Conservation (phyloP, 2,113 vertebrate species). For the Dermatemys mawii region DNA sequence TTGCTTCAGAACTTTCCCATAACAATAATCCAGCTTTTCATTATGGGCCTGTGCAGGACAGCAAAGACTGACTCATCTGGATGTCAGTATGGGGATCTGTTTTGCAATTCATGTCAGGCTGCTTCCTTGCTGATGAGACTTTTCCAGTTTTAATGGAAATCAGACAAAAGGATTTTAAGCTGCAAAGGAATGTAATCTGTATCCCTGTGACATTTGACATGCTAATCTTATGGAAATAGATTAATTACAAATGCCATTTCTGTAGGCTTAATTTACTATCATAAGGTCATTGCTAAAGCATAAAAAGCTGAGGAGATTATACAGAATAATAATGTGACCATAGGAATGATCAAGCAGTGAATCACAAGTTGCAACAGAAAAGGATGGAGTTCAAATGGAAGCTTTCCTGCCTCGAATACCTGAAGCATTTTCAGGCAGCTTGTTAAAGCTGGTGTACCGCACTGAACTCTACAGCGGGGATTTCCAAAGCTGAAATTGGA, state of each 20-base stretch:
- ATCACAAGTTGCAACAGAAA: neutral
- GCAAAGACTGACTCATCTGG: neutral
- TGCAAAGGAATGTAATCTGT: constrained; percentile 50
- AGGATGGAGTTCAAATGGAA: neutral
- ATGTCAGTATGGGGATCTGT: neutral
- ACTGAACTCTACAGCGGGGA: fast-evolving
- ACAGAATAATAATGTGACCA: constrained; percentile 45
- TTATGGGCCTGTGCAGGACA: neutral
- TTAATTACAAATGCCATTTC: constrained; percentile 79
- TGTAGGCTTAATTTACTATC: constrained; percentile 68
- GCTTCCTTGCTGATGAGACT: constrained; percentile 10
- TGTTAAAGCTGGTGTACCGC: fast-evolving
- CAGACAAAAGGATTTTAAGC: constrained; percentile 28
- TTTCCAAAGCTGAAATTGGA: fast-evolving
- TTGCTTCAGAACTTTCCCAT: neutral
- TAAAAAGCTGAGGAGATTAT: constrained; percentile 55
- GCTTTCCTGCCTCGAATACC: fast-evolving
- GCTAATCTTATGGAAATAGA: constrained; percentile 77
- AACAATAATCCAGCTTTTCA: neutral
- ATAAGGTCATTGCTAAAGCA: constrained; percentile 71
- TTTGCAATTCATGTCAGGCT: neutral
- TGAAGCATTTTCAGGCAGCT: fast-evolving
- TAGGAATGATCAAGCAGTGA: neutral
- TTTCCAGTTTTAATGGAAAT: constrained; percentile 24
- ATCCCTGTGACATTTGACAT: constrained; percentile 71